These are phyloP conservation scores for Clarias laeviceps DNA, from an alignment of 2,797 vertebrate genomes.

Conservation along the genomic window DNA sequence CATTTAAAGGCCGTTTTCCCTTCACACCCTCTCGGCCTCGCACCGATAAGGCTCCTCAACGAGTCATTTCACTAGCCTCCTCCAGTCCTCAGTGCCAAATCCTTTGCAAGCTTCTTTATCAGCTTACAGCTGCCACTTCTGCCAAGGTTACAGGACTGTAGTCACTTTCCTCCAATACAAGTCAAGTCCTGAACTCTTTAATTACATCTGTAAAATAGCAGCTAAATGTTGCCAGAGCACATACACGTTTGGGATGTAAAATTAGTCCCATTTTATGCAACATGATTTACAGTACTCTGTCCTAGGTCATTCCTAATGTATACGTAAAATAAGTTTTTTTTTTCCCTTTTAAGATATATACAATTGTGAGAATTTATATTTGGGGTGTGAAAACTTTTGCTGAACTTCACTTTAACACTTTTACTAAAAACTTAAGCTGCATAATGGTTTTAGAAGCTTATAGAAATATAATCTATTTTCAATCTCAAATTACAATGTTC, in stretches of 20 bases:
- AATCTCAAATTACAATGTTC: not conserved
- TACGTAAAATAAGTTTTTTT: not conserved
- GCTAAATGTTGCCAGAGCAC: constrained; percentile 8
- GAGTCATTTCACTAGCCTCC: constrained; percentile 53
- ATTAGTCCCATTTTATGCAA: not conserved
- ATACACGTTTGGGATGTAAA: not conserved
- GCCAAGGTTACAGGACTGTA: constrained; percentile 49
- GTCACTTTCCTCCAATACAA: constrained; percentile 40
- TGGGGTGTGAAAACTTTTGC: not conserved
- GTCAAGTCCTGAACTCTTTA: constrained; percentile 22
- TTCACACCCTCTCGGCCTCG: constrained; percentile 56
- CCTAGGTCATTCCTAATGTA: not conserved
- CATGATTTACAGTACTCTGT: not conserved
- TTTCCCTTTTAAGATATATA: not conserved
- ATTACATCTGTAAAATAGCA: constrained; percentile 31
- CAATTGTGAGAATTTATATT: not conserved
- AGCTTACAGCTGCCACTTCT: constrained; percentile 56
- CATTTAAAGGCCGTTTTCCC: constrained; percentile 64
- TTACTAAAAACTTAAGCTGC: not conserved
- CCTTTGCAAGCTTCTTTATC: constrained; percentile 56
- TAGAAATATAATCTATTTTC: not conserved
- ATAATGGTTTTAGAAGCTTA: not conserved
- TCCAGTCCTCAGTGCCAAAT: constrained; percentile 50
- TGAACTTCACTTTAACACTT: not conserved
- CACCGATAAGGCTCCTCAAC: constrained; percentile 48